These are phyloP conservation scores for Hymenochirus boettgeri DNA, from an alignment of 2,113 vertebrate genomes.

Conservation along the genomic window DNA sequence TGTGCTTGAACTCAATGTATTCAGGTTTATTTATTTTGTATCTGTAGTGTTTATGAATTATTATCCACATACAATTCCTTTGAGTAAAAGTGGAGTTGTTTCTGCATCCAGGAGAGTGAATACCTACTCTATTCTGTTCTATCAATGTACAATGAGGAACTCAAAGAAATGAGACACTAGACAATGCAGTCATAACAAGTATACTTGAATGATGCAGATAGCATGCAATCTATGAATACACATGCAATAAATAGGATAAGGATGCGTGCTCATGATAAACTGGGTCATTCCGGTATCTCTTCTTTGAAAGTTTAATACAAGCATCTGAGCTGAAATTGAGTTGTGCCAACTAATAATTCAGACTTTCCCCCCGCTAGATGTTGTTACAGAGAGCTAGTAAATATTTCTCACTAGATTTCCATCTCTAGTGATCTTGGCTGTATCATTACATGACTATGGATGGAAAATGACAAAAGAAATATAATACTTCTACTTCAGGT, in stretches of 20 bases:
- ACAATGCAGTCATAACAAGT: constrained; percentile 19
- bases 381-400: constrained; percentile 20
- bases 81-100: constrained; percentile 33
- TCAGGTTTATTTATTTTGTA: constrained; percentile 38
- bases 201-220: constrained; percentile 39
- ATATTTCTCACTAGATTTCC: constrained; percentile 32
- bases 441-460: constrained; percentile 30
- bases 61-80: constrained; percentile 42
- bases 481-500: constrained; percentile 1
- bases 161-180: constrained; percentile 34
- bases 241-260: constrained; percentile 36
- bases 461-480: constrained; percentile 20
- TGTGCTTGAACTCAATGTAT: constrained; percentile 36
- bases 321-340: constrained; percentile 40
- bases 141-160: constrained; percentile 39
- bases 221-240: constrained; percentile 37
- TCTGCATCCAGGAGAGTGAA: constrained; percentile 27
- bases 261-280: constrained; percentile 40
- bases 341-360: constrained; percentile 38
- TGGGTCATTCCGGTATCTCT: constrained; percentile 39
- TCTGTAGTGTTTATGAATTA: constrained; percentile 34
- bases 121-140: constrained; percentile 26
- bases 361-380: constrained; percentile 6
- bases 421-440: constrained; percentile 25
- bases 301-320: constrained; percentile 39